phyloP scores from a whole-genome alignment of 2,797 vertebrate species.

The Danio jaintianensis region DNA sequence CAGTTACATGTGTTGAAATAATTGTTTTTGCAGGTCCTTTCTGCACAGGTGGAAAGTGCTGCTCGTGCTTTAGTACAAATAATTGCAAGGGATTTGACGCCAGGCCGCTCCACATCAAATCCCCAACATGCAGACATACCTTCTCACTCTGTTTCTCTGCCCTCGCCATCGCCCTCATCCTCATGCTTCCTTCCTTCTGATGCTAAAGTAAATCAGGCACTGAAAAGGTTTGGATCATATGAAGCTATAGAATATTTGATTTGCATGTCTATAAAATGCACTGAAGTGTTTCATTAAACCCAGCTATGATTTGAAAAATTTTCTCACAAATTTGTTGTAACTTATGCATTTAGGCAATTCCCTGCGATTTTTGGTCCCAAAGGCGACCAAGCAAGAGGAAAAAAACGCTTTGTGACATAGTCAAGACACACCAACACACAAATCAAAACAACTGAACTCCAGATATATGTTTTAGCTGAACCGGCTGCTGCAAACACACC shows the following conservation, averaged over 20 bases:
- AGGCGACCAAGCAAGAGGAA: neutral
- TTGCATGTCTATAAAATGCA: conserved; percentile 1
- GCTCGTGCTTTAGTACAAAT: neutral
- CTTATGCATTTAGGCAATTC: neutral
- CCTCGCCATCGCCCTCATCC: no score
- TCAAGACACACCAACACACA: neutral
- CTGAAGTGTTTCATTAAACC: neutral
- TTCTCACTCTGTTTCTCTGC: neutral
- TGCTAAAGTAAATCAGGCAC: neutral
- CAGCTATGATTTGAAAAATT: neutral
- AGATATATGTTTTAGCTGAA: neutral
- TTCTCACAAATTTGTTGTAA: neutral
- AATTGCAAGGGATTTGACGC: neutral
- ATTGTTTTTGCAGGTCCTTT: conserved; percentile 5
- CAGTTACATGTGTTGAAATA: neutral
- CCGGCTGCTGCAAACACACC: neutral
- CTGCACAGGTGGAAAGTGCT: conserved; percentile 1
- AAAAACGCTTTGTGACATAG: neutral
- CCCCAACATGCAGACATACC: neutral
- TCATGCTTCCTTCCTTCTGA: neutral
- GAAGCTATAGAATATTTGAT: neutral
- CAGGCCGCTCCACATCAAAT: neutral
- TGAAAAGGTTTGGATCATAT: neutral
- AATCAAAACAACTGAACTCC: neutral
- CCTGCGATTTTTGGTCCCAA: neutral